Evolutionary conservation across 2,797 vertebrate species (phyloP).

Genomic region (Enteromius argenteus): DNA sequence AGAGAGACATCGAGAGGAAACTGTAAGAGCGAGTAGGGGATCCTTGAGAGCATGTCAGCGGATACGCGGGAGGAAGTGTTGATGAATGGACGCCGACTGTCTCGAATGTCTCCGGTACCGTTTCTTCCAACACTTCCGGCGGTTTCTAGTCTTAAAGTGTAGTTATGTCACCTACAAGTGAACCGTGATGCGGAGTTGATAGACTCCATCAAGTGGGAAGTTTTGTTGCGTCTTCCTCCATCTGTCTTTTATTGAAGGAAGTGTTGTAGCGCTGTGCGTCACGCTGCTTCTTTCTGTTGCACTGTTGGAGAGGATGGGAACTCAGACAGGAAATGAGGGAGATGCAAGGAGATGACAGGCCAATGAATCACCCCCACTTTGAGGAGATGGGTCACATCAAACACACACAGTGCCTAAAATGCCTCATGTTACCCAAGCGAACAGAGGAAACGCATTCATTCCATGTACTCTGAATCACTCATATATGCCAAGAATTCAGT

Average conservation of each 20-base stretch:
- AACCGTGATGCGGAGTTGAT: conserved; percentile 10
- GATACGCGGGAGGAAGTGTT: conserved; percentile 49
- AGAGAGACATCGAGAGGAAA: conserved; percentile 48
- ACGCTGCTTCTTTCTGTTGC: conserved; percentile 46
- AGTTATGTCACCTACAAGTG: neutral
- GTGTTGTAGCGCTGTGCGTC: conserved; percentile 40
- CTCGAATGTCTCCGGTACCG: conserved; percentile 36
- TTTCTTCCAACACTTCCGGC: neutral
- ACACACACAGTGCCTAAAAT: conserved; percentile 37
- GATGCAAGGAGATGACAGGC: conserved; percentile 59
- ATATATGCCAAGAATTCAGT: conserved; percentile 11
- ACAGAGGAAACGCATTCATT: conserved; percentile 12
- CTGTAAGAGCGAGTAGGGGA: conserved; percentile 26
- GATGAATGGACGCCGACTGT: conserved; percentile 49
- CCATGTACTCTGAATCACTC: conserved; percentile 8
- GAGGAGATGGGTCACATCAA: conserved; percentile 47
- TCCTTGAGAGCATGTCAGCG: conserved; percentile 37
- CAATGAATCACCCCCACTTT: conserved; percentile 68
- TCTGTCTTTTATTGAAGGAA: conserved; percentile 65
- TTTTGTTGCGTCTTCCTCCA: conserved; percentile 36
- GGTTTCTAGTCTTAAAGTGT: conserved; percentile 17
- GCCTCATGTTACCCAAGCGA: conserved; percentile 17
- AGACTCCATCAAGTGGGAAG: conserved; percentile 35
- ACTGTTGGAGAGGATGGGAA: conserved; percentile 57
- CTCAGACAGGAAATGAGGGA: conserved; percentile 70